Evolutionary conservation across 2,113 vertebrate species (phyloP), one percentile per base, ranked within the genome.

Genomic region (Nipponia nippon): DNA sequence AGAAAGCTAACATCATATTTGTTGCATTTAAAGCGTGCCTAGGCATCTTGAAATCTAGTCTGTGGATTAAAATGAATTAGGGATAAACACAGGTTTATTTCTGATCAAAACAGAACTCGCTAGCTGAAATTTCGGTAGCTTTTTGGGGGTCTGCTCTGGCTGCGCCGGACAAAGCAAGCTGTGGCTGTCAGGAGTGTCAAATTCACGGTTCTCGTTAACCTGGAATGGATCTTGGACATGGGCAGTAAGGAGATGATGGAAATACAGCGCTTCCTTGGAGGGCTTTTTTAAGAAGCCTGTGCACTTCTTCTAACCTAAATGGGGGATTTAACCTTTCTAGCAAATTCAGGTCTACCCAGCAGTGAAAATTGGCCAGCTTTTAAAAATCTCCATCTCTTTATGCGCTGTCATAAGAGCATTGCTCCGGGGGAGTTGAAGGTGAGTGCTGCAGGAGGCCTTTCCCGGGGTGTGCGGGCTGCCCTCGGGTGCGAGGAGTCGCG

Each of bases 391-490:
- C 4, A 2, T 36, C 26, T 20, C 6, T 15, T 19, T 38, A 26
- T 27, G 66, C 10, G 0, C 4, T 36, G 46, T 12, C 7, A 0
- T 18, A 32, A 42, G 40, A 80, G 26, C 34, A 1, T 16, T 67
- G 53, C 47, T 55, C 8, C 1, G 1, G 56, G 53, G 47, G 20
- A 11, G 10, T 0, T 19, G 83, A 16, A 44, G 75, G 38, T 22
- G 59, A 34, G 50, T 9, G 83, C 52, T 50, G 71, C 5, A 1
- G 40, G 79, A 3, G 40, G 29, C 13, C 69, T 44, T 42, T 11
- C 50, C 59, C 4, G 2, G 55, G n/a, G 4, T 14, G 46, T 6
- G 15, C 7, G 16, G 25, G 30, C 77, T 23, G 58, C 49, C 76
- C 63, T n/a, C 3, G 7, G n/a, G 34, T 9, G 1, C 1, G 4